phyloP scores from a whole-genome alignment of 2,113 vertebrate genomes.

The Pheucticus melanocephalus region DNA sequence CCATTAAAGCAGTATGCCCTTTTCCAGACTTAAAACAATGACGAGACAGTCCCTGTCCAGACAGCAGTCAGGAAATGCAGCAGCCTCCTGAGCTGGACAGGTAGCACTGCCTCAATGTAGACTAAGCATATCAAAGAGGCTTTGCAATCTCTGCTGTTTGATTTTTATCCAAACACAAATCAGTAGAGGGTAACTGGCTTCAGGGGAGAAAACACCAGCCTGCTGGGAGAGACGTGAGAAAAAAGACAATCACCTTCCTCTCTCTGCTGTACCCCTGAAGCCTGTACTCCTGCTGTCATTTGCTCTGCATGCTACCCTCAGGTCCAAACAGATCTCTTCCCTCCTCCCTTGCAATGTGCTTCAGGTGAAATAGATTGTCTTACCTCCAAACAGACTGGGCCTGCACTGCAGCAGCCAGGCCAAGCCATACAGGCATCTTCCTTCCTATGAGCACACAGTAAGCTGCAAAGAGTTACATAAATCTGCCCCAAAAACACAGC shows the following conservation, averaged over 20 bases:
- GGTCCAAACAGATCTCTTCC: background rate
- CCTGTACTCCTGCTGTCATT: background rate
- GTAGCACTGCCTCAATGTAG: background rate
- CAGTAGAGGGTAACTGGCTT: background rate
- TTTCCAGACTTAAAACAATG: background rate
- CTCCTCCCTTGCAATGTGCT: background rate
- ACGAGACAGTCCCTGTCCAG: background rate
- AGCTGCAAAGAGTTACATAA: background rate
- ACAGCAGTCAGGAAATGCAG: background rate
- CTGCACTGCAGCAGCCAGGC: background rate
- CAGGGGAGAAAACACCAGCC: background rate
- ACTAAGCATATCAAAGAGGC: background rate
- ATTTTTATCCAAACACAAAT: background rate
- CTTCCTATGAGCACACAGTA: background rate
- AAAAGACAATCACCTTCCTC: background rate
- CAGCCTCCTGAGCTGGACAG: background rate
- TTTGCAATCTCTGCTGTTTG: background rate
- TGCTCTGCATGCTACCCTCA: background rate
- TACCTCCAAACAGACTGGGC: background rate
- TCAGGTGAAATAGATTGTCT: background rate
- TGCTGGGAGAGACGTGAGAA: fast-evolving
- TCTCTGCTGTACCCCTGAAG: background rate
- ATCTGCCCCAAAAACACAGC: background rate
- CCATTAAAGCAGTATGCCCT: background rate
- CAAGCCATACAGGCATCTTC: background rate